Evolutionary conservation across 2,797 vertebrate genomes (phyloP).

Genomic region (Platalea minor): DNA sequence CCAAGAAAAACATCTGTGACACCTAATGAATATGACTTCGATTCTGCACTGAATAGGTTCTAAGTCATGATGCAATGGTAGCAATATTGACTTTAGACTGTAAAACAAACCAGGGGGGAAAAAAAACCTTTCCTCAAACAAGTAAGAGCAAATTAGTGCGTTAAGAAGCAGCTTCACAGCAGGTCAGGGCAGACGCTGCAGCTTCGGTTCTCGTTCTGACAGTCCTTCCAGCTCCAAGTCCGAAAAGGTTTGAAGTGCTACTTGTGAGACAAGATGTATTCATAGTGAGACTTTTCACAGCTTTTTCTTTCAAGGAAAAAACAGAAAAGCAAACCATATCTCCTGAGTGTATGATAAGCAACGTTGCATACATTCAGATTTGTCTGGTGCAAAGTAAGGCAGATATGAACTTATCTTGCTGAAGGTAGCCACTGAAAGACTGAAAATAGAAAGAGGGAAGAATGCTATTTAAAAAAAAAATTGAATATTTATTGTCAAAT

Average conservation of each 20-base stretch:
- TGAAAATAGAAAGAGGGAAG: background rate
- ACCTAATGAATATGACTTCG: background rate
- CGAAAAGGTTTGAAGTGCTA: background rate
- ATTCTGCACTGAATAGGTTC: background rate
- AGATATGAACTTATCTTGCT: background rate
- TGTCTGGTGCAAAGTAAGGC: background rate
- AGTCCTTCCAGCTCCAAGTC: background rate
- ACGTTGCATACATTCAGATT: background rate
- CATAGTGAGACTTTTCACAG: accelerated
- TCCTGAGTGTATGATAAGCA: background rate
- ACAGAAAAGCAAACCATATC: background rate
- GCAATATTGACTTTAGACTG: background rate
- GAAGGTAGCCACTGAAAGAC: background rate
- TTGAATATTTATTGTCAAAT: background rate
- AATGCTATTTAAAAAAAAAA: background rate
- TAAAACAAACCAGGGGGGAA: accelerated
- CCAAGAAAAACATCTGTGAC: background rate
- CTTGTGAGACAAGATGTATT: background rate
- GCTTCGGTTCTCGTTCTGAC: background rate
- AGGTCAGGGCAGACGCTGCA: background rate
- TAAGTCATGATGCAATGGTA: background rate
- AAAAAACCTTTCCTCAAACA: background rate
- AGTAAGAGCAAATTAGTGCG: background rate
- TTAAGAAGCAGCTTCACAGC: background rate
- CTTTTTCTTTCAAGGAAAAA: background rate